A percentile compares a stretch with the other conserved stretches of the same genome.
These are phyloP conservation scores for Acromyrmex echinatior DNA, from an alignment of 1,140 invertebrate genomes.

Conservation along the genomic window DNA sequence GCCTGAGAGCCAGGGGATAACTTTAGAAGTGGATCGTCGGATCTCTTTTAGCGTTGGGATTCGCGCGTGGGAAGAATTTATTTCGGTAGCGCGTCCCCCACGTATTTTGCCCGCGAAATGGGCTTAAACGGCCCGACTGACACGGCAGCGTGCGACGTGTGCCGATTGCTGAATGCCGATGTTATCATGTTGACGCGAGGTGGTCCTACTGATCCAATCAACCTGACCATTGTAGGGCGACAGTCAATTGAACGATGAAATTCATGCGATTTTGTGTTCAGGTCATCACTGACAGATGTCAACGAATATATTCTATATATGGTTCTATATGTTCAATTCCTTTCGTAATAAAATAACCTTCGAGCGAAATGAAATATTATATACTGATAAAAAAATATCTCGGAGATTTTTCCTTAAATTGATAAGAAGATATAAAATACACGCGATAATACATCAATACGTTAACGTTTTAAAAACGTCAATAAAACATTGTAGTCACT, in stretches of 20 bases:
- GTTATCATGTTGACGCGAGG: conserved; percentile 29
- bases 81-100: conserved; percentile 70
- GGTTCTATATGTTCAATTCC: neutral
- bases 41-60: conserved; percentile 76
- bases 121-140: conserved; percentile 74
- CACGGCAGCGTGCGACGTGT: conserved; percentile 40
- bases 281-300: neutral
- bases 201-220: neutral
- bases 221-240: neutral
- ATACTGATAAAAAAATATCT: neutral
- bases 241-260: neutral
- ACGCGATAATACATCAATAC: conserved; percentile 7
- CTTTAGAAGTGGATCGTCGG: conserved; percentile 77
- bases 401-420: neutral
- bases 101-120: conserved; percentile 72
- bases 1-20: conserved; percentile 69
- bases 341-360: neutral
- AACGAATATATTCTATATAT: neutral
- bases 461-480: neutral
- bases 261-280: neutral
- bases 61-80: conserved; percentile 78
- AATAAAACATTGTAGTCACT: neutral
- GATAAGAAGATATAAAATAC: neutral
- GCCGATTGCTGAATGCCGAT: conserved; percentile 51
- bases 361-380: neutral